These are phyloP conservation scores for Stomatorhinus walkeri DNA, from an alignment of 2,797 vertebrate species.

Conservation along the genomic window DNA sequence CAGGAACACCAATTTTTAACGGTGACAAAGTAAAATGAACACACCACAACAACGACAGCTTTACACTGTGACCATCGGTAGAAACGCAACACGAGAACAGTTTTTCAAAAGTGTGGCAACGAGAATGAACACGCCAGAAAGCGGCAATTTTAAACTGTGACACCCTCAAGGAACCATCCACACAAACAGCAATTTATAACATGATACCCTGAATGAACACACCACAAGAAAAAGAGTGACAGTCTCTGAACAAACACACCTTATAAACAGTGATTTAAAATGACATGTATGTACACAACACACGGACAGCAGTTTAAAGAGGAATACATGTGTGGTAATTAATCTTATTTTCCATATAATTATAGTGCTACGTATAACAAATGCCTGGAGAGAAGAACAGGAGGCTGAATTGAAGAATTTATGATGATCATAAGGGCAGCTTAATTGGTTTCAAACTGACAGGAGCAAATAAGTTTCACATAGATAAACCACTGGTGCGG, in stretches of 20 bases:
- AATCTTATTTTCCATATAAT: not conserved
- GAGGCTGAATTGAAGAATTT: not conserved
- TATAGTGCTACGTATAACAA: not conserved
- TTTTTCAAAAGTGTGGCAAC: not conserved
- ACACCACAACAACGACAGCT: not conserved
- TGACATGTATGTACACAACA: not conserved
- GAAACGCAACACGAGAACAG: not conserved
- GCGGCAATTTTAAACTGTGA: not conserved
- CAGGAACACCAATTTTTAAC: not conserved
- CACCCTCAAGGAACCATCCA: not conserved
- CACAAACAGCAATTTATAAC: not conserved
- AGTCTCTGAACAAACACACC: not conserved
- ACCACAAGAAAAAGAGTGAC: not conserved
- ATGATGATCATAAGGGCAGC: constrained; percentile 1
- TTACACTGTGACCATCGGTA: not conserved
- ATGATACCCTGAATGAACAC: not conserved
- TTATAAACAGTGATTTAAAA: not conserved
- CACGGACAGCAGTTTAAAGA: not conserved
- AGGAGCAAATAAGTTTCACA: constrained; percentile 8
- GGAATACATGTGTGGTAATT: not conserved
- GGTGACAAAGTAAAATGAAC: not conserved
- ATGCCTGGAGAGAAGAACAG: not conserved
- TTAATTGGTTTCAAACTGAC: constrained; percentile 22
- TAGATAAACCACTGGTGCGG: not conserved
- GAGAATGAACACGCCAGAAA: not conserved